Conservation (phyloP, 1,140 invertebrate genomes). For the Saccostrea glomerata region DNA sequence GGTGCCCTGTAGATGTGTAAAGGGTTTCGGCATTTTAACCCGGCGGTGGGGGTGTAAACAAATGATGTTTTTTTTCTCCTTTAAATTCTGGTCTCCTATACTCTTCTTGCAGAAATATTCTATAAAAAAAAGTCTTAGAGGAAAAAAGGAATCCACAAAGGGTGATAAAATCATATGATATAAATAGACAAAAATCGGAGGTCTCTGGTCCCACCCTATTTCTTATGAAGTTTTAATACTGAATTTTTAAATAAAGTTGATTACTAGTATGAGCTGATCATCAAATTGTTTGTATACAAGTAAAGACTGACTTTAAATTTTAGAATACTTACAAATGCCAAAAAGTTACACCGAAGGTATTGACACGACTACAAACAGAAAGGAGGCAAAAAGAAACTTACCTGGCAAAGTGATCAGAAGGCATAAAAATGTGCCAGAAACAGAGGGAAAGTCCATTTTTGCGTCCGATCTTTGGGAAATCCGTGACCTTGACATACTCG, state of each 20-base stretch:
- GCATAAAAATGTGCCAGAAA: not conserved
- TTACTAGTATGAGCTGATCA: no score
- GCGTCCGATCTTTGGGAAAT: not conserved
- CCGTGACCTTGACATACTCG: not conserved
- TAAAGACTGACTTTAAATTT: no score
- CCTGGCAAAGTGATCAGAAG: not conserved
- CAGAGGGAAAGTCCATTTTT: not conserved
- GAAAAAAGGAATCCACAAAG: not conserved
- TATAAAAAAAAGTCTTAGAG: not conserved
- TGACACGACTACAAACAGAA: not conserved
- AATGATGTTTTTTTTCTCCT: no score
- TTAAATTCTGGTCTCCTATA: no score
- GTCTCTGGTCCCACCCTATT: not conserved
- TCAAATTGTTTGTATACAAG: no score
- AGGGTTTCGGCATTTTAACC: no score
- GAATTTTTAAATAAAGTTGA: not conserved
- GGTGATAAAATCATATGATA: not conserved
- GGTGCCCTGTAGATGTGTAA: no score
- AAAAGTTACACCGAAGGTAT: not conserved
- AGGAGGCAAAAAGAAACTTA: not conserved
- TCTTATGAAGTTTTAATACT: not conserved
- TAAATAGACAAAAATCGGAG: not conserved
- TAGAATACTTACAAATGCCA: not conserved
- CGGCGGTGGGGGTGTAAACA: no score
- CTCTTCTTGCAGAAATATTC: not conserved